Percentiles rank a stretch among this genome's conserved stretches.
Evolutionary conservation across 2,113 vertebrate species (phyloP).

Genomic region (Forbesichthys papilliferus): DNA sequence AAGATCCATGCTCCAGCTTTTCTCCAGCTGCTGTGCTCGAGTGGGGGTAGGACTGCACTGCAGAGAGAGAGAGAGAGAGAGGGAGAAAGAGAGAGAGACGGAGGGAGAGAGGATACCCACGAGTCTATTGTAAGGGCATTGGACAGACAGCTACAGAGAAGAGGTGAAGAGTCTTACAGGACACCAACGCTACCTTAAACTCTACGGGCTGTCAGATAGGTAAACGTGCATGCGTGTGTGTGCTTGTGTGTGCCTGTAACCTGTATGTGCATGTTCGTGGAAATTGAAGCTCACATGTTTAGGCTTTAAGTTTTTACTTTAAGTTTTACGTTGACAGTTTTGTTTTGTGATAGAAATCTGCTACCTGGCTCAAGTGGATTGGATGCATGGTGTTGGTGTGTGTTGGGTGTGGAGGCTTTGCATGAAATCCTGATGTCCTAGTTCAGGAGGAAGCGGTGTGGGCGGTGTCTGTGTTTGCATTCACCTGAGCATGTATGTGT

Average conservation of each 20-base stretch:
- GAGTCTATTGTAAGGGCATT: slow-evolving; percentile 23
- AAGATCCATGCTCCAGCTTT: slow-evolving; percentile 57
- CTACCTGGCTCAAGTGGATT: slow-evolving; percentile 6
- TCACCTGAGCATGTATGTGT: slow-evolving; percentile 15
- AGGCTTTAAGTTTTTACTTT: background rate
- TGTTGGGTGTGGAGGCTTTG: background rate
- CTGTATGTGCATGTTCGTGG: slow-evolving; percentile 1
- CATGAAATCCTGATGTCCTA: slow-evolving; percentile 15
- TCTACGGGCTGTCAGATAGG: slow-evolving; percentile 31
- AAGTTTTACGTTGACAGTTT: no score
- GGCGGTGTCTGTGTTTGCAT: slow-evolving; percentile 8
- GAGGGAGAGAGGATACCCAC: slow-evolving; percentile 24
- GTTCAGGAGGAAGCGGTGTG: slow-evolving; percentile 26
- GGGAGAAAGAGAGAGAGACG: slow-evolving; percentile 5
- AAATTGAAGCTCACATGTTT: background rate
- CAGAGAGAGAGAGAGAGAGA: slow-evolving; percentile 49
- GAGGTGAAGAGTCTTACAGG: slow-evolving; percentile 24
- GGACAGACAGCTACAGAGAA: slow-evolving; percentile 29
- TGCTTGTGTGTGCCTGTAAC: background rate
- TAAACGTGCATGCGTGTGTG: slow-evolving; percentile 37
- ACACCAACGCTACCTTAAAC: slow-evolving; percentile 32
- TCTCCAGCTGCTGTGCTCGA: slow-evolving; percentile 51
- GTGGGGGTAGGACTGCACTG: slow-evolving; percentile 69
- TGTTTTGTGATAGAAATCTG: slow-evolving; percentile 2
- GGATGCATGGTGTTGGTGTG: background rate